Percentiles rank a stretch among this genome's conserved stretches.
phyloP scores from a whole-genome alignment of 2,797 vertebrate genomes.

The Echeneis naucrates region DNA sequence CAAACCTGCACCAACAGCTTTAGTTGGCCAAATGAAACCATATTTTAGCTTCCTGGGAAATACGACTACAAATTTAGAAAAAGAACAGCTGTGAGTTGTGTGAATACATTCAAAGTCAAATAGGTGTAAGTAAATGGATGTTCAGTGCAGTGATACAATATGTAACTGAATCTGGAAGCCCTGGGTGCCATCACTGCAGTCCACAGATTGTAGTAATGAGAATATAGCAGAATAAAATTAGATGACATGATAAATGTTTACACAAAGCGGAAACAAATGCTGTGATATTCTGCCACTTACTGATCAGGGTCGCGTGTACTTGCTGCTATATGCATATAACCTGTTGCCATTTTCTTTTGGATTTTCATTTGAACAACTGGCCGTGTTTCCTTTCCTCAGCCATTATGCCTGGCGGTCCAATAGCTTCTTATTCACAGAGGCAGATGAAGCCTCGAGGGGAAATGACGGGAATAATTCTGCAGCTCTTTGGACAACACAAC shows the following conservation, averaged over 20 bases:
- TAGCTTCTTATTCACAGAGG: conserved; percentile 54
- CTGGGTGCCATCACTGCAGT: background rate
- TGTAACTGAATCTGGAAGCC: no score
- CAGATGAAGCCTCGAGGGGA: conserved; percentile 48
- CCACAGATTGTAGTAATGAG: background rate
- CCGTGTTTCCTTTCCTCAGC: conserved; percentile 19
- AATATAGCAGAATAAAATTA: background rate
- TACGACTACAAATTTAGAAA: background rate
- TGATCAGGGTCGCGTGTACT: no score
- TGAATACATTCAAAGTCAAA: no score
- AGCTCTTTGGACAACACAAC: conserved; percentile 56
- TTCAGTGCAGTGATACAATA: no score
- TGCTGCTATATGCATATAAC: no score
- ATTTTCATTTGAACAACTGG: conserved; percentile 18
- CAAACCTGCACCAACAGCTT: background rate
- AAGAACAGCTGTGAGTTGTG: background rate
- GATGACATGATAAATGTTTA: conserved; percentile 2
- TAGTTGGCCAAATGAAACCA: background rate
- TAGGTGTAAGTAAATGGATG: no score
- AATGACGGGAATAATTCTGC: conserved; percentile 42
- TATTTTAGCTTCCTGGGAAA: background rate
- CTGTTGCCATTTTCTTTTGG: conserved; percentile 18
- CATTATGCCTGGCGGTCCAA: conserved; percentile 1
- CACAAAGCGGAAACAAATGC: background rate
- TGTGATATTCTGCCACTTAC: no score